These are phyloP conservation scores for Saguinus oedipus DNA, from an alignment of 2,797 vertebrate species.

Conservation along the genomic window DNA sequence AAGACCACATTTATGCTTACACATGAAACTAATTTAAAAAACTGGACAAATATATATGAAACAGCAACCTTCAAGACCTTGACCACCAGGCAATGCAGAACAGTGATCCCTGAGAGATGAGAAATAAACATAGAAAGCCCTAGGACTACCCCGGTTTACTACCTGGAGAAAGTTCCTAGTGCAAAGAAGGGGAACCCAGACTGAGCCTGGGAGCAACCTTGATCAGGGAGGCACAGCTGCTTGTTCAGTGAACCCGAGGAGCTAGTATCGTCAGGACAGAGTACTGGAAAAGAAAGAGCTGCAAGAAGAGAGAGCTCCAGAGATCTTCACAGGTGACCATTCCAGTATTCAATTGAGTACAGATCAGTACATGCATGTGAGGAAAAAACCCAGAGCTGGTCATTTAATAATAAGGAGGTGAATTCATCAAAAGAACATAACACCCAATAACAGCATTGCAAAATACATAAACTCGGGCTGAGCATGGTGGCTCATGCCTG, in stretches of 20 bases:
- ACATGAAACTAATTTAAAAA: not conserved
- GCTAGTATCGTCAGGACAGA: not conserved
- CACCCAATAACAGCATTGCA: not conserved
- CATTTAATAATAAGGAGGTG: not conserved
- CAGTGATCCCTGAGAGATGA: not conserved
- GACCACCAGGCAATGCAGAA: not conserved
- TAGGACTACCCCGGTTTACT: not conserved
- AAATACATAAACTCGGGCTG: not conserved
- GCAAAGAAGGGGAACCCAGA: not conserved
- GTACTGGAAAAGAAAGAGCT: not conserved
- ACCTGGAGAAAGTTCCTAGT: not conserved
- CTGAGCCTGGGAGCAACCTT: not conserved
- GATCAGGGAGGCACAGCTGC: not conserved
- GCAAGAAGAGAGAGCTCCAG: not conserved
- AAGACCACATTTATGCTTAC: not conserved
- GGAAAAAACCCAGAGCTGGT: not conserved
- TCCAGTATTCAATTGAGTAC: not conserved
- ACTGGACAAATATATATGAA: not conserved
- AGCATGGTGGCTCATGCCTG: not conserved
- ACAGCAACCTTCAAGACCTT: not conserved
- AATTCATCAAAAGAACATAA: not conserved
- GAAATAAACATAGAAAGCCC: not conserved
- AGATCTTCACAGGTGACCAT: not conserved
- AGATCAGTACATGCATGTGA: not conserved
- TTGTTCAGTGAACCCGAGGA: not conserved